Percentiles rank a stretch among this genome's conserved stretches.
Evolutionary conservation across 2,113 vertebrate species (phyloP).

Genomic region (Triplophysa dalaica): DNA sequence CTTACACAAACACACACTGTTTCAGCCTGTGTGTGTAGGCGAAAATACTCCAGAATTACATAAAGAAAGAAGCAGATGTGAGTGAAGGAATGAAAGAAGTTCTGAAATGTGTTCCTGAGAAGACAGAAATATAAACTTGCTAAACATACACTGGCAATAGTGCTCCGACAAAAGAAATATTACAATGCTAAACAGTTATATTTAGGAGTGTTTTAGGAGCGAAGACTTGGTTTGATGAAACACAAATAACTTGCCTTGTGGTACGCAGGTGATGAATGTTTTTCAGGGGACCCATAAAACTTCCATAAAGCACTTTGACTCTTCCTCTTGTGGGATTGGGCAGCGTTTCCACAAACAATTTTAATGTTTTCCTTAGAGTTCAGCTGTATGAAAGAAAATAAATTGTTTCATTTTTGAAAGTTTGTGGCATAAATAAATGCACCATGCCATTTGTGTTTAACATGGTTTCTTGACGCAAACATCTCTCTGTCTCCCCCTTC

Average conservation of each 20-base stretch:
- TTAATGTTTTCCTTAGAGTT: not conserved
- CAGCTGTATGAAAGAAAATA: not conserved
- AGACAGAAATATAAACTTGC: not conserved
- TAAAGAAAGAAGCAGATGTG: constrained; percentile 16
- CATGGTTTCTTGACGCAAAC: not conserved
- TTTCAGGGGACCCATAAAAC: constrained; percentile 4
- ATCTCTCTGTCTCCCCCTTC: constrained; percentile 61
- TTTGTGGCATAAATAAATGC: not conserved
- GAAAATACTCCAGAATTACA: not conserved
- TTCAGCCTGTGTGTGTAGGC: not conserved
- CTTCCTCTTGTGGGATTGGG: not conserved
- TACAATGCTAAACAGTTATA: not conserved
- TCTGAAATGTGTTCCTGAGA: constrained; percentile 1
- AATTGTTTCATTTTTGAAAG: not conserved
- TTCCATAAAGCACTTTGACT: not conserved
- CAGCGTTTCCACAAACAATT: not conserved
- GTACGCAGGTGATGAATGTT: not conserved
- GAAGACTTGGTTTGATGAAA: not conserved
- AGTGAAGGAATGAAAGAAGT: constrained; percentile 48
- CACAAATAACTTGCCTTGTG: not conserved
- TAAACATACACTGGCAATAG: not conserved
- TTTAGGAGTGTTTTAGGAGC: not conserved
- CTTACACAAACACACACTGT: constrained; percentile 33
- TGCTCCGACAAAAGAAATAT: not conserved
- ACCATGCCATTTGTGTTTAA: not conserved